Evolutionary conservation across 2,888 invertebrate species (phyloP).

Genomic region (Ennomos quercinarius): DNA sequence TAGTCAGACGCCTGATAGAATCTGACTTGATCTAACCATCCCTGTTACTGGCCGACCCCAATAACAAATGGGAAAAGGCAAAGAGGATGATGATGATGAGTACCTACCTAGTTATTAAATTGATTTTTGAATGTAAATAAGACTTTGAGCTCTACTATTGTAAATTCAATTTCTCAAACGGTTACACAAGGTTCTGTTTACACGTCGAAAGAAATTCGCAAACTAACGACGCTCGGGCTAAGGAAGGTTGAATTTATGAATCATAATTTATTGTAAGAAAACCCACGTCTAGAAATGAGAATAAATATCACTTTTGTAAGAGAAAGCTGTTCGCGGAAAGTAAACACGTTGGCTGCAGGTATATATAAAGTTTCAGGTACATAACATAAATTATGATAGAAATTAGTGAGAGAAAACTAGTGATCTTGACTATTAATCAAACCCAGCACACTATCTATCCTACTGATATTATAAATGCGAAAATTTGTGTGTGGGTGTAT

Average conservation of each 20-base stretch:
- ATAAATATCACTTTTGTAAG: slow-evolving; percentile 18
- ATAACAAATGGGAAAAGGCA: too few relatives aligned
- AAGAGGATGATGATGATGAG: too few relatives aligned
- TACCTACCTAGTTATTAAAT: too few relatives aligned
- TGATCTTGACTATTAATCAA: too few relatives aligned
- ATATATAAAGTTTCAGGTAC: slow-evolving; percentile 4
- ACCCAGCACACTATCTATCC: too few relatives aligned
- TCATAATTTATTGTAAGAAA: slow-evolving; percentile 25
- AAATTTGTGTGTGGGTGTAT: too few relatives aligned
- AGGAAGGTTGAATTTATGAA: slow-evolving; percentile 26
- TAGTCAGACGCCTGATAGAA: too few relatives aligned
- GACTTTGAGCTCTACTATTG: neutral
- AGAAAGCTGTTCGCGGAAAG: neutral
- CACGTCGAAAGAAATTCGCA: slow-evolving; percentile 15
- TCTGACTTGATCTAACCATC: too few relatives aligned
- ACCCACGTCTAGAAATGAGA: slow-evolving; percentile 14
- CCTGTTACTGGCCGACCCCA: too few relatives aligned
- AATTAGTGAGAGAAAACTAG: neutral
- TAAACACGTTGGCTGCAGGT: neutral
- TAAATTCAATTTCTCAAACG: slow-evolving; percentile 11
- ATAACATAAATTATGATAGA: neutral
- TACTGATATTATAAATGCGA: too few relatives aligned
- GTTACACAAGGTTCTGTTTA: slow-evolving; percentile 6
- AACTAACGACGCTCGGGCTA: slow-evolving; percentile 20
- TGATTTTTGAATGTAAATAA: neutral